phyloP scores from a whole-genome alignment of 2,888 invertebrate genomes.

The Onchidella celtica region DNA sequence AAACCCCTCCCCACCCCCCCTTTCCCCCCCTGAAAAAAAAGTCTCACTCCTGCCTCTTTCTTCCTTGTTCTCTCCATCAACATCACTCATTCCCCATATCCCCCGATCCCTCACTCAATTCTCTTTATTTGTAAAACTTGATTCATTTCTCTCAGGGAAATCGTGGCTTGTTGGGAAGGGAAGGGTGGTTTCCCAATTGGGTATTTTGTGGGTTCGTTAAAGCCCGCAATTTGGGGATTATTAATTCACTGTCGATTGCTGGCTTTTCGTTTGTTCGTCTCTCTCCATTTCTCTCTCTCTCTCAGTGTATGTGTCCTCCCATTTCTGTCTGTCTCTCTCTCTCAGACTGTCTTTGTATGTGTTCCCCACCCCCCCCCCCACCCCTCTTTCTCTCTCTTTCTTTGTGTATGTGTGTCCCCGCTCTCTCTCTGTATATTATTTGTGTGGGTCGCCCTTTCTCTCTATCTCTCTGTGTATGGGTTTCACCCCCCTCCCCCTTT shows the following conservation, averaged over 20 bases:
- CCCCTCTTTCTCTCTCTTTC: no score
- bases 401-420: background rate
- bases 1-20: background rate
- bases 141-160: no score
- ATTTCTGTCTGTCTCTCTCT: constrained; percentile 28
- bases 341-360: background rate
- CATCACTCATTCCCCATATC: background rate
- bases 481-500: background rate
- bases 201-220: no score
- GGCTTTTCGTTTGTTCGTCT: constrained; percentile 21
- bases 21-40: background rate
- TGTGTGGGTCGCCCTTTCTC: constrained; percentile 5
- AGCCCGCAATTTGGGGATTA: no score
- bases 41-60: background rate
- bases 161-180: no score
- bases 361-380: no score
- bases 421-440: background rate
- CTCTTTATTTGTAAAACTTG: no score
- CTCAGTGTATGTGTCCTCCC: background rate
- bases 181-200: no score
- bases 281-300: constrained; percentile 32
- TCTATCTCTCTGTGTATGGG: constrained; percentile 3
- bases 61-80: no score
- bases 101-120: no score
- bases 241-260: no score